A percentile compares a stretch with the other conserved stretches of the same genome.
These are phyloP conservation scores for Antedon mediterranea DNA, from an alignment of 53 echinoderm and acorn worm genomes.

Conservation along the genomic window DNA sequence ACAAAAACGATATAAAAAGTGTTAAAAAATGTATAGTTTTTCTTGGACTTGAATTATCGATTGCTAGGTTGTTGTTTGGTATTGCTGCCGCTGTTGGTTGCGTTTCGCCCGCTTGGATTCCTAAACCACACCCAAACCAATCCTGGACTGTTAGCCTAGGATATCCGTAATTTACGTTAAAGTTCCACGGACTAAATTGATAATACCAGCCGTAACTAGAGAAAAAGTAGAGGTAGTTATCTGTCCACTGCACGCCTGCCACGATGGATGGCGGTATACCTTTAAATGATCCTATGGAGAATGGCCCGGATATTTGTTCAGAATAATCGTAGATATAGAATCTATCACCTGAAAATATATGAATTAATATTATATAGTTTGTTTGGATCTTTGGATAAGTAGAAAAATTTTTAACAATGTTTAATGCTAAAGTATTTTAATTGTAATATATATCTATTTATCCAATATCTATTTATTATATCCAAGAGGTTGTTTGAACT, in stretches of 20 bases:
- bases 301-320: constrained; percentile 47
- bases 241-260: constrained; percentile 39
- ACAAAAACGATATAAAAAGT: background rate
- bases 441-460: too few relatives aligned
- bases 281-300: constrained; percentile 16
- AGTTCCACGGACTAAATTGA: constrained; percentile 46
- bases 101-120: background rate
- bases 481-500: too few relatives aligned
- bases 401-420: too few relatives aligned
- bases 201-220: constrained; percentile 39
- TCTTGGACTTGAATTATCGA: background rate
- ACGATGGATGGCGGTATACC: constrained; percentile 30
- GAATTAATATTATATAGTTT: too few relatives aligned
- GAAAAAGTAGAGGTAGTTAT: constrained; percentile 84
- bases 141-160: constrained; percentile 29
- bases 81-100: background rate
- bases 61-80: background rate
- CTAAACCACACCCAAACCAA: constrained; percentile 36
- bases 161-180: constrained; percentile 30
- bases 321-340: constrained; percentile 53
- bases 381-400: too few relatives aligned
- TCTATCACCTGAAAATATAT: constrained; percentile 28
- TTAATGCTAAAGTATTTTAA: too few relatives aligned
- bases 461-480: too few relatives aligned
- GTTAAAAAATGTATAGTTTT: background rate